phyloP scores from a whole-genome alignment of 1,140 invertebrate species.

The Drosophila saltans region DNA sequence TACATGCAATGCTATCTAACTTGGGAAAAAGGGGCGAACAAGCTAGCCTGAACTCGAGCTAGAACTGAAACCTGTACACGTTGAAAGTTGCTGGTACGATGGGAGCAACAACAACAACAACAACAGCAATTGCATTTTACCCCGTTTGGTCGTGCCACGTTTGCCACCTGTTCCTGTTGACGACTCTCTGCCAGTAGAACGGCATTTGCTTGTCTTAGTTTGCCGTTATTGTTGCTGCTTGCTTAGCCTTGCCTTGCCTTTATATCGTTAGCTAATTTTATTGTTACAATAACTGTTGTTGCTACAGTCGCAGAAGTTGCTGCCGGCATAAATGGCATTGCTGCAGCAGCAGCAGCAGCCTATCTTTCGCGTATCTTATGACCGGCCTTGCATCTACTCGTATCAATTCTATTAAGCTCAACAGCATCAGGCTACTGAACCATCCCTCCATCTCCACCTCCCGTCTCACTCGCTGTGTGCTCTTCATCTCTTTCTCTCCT shows the following conservation, averaged over 20 bases:
- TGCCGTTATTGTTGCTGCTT: slow-evolving; percentile 74
- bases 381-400: slow-evolving; percentile 70
- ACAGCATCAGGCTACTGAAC: slow-evolving; percentile 17
- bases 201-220: slow-evolving; percentile 57
- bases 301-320: slow-evolving; percentile 39
- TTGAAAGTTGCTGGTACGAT: not conserved
- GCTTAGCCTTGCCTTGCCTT: slow-evolving; percentile 66
- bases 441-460: not conserved
- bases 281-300: slow-evolving; percentile 82
- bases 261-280: slow-evolving; percentile 81
- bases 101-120: slow-evolving; percentile 20
- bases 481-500: slow-evolving; percentile 6
- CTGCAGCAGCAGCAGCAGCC: slow-evolving; percentile 42
- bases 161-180: slow-evolving; percentile 73
- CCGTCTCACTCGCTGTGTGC: not conserved
- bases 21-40: slow-evolving; percentile 24
- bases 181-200: slow-evolving; percentile 21
- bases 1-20: slow-evolving; percentile 59
- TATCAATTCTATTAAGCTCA: slow-evolving; percentile 81
- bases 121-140: slow-evolving; percentile 57
- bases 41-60: slow-evolving; percentile 26
- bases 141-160: slow-evolving; percentile 71
- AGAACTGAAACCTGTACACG: slow-evolving; percentile 3
- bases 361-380: slow-evolving; percentile 76
- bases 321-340: slow-evolving; percentile 67